Conservation (phyloP, 2,888 invertebrate species). For the Aleiodes leptofemur region DNA sequence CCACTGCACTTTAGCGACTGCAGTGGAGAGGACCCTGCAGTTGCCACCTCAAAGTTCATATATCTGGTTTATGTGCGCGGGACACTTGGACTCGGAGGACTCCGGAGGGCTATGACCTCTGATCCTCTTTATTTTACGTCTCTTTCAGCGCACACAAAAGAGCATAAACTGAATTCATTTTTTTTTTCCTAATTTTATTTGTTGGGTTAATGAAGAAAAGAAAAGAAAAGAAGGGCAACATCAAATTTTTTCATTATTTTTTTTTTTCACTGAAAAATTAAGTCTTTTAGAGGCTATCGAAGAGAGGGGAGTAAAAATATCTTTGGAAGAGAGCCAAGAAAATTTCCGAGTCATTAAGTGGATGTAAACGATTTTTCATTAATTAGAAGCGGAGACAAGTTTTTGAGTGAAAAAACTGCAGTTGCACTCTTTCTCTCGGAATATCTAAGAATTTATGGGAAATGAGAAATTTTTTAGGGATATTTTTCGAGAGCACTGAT, state of each 20-base stretch:
- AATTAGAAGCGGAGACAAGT: too few species aligned
- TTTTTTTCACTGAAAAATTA: not conserved
- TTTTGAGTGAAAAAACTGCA: too few species aligned
- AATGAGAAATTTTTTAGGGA: not conserved
- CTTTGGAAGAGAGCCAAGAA: too few species aligned
- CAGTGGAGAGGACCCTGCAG: slow-evolving; percentile 63
- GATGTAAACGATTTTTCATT: too few species aligned
- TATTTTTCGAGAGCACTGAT: too few species aligned
- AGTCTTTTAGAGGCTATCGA: too few species aligned
- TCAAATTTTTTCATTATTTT: not conserved
- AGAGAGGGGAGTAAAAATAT: too few species aligned
- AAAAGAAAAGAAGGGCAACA: too few species aligned
- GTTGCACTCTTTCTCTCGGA: too few species aligned
- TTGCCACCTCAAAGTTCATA: slow-evolving; percentile 62
- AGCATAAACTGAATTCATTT: slow-evolving; percentile 16
- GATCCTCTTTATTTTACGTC: slow-evolving; percentile 19
- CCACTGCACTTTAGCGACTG: slow-evolving; percentile 59
- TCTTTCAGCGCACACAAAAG: slow-evolving; percentile 6
- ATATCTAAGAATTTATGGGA: not conserved
- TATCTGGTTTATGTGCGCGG: slow-evolving; percentile 29
- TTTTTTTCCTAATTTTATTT: slow-evolving; percentile 1
- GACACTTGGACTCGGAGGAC: slow-evolving; percentile 61
- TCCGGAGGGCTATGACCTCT: slow-evolving; percentile 68
- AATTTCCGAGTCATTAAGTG: too few species aligned
- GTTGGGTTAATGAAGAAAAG: too few species aligned